Evolutionary conservation across 2,888 invertebrate genomes (phyloP).

Genomic region (Thelaira solivaga): DNA sequence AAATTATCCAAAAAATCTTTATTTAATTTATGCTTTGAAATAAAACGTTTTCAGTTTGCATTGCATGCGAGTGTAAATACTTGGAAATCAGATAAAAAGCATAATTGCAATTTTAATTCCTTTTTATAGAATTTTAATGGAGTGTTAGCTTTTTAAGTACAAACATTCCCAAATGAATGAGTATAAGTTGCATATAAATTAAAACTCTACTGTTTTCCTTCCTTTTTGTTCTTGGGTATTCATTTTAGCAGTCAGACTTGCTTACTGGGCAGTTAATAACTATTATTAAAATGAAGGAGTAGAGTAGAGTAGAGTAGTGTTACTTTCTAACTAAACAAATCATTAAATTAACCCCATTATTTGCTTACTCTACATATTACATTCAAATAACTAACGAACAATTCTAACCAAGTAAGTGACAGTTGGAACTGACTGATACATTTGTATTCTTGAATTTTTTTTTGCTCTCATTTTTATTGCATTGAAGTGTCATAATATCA

Average conservation of each 20-base stretch:
- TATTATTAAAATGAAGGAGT: neutral
- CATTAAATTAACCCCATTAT: conserved; percentile 42
- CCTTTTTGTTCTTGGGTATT: neutral
- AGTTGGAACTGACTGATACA: conserved; percentile 36
- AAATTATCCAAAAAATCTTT: too few relatives aligned
- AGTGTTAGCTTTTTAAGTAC: conserved; percentile 29
- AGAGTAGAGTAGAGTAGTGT: neutral
- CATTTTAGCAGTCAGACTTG: neutral
- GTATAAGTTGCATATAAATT: conserved; percentile 3
- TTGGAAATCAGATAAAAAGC: conserved; percentile 31
- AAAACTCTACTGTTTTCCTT: conserved; percentile 33
- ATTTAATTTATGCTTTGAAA: too few relatives aligned
- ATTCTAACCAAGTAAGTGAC: neutral
- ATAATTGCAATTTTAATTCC: conserved; percentile 34
- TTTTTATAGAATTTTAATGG: conserved; percentile 36
- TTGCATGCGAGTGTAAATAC: conserved; percentile 24
- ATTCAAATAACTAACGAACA: neutral
- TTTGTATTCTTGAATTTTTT: conserved; percentile 7
- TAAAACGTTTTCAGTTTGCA: too few relatives aligned
- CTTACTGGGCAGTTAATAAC: neutral
- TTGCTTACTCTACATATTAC: neutral
- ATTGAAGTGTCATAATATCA: conserved; percentile 51
- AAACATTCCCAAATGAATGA: conserved; percentile 27
- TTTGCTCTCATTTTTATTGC: too few relatives aligned
- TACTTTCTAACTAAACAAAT: conserved; percentile 20